Conservation (phyloP, 1,140 invertebrate species). For the Heliconius hewitsoni region DNA sequence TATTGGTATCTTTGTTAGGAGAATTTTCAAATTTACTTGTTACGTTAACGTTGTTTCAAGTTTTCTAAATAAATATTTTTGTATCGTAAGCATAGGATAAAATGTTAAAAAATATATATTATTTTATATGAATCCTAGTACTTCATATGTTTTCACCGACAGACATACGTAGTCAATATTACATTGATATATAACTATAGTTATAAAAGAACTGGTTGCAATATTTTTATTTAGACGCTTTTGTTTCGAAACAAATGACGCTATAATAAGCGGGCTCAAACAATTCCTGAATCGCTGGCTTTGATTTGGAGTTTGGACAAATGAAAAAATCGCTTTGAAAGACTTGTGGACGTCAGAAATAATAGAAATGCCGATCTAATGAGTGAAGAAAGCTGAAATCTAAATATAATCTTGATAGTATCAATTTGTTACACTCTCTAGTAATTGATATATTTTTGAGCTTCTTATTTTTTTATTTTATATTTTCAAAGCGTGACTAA, state of each 20-base stretch:
- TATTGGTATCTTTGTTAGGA: no score
- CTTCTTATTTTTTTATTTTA: no score
- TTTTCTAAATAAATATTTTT: no score
- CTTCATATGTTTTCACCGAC: no score
- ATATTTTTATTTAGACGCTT: background rate
- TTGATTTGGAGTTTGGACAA: background rate
- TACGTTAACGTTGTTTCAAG: no score
- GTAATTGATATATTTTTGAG: no score
- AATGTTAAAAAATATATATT: no score
- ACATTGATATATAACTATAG: background rate
- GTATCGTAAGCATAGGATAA: no score
- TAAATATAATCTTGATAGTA: background rate
- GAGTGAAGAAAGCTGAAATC: background rate
- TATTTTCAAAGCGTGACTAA: no score
- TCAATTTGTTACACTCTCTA: no score
- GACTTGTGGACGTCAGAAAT: background rate
- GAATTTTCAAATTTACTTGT: no score
- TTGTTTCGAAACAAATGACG: slow-evolving; percentile 2
- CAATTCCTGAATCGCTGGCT: background rate
- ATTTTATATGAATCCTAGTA: no score
- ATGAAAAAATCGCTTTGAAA: background rate
- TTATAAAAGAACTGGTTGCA: background rate
- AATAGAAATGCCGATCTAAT: background rate
- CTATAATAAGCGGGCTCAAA: slow-evolving; percentile 2
- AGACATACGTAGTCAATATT: background rate